Base-by-base conservation (phyloP, 2,888 invertebrate species). In the Suillia variegata region DNA sequence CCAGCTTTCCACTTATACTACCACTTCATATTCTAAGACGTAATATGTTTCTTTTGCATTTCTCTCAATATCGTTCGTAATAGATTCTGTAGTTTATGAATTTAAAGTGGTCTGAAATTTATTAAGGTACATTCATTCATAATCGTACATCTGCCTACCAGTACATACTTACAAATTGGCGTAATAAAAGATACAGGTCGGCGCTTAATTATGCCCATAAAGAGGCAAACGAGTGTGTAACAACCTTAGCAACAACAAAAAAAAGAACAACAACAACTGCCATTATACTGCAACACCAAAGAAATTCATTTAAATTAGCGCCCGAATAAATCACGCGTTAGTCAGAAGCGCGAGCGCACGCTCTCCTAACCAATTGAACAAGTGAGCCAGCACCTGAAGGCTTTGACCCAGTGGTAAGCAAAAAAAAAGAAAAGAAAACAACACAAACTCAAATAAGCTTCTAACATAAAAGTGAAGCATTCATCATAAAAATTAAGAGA, bases 251-350 rank as follows among this genome's bases (percentile, higher is more conserved):
- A n/a, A 38, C n/a, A 38, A 38, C 38, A 38, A 5, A 38, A 45
- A 45, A 5, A 45, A 45, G 18, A 45, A 20, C 45, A 45, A 45
- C 18, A 18, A 17, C 17, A 13, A 13, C 17, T 6, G 18, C 18
- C 5, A 45, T 45, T 18, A 4, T 13, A 20, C 17, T 18, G 13
- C 17, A 45, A 17, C 17, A 4, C 38, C 17, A 62, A 63, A 70
- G 62, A 67, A 72, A 72, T 72, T 70, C 64, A 69, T 67, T 68
- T 67, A 71, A 71, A 71, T 74, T 74, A 70, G 68, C 64, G 71
- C 62, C 1, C 62, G 70, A 72, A 74, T 71, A 71, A 72, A 72
- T 71, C 65, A 48, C 20, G n/a, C n/a, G n/a, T n/a, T n/a, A n/a
- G n/a, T n/a, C n/a, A n/a, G n/a, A n/a, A n/a, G n/a, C n/a, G n/a